phyloP scores from a whole-genome alignment of 2,888 invertebrate genomes.

The Xanthorhoe designata region DNA sequence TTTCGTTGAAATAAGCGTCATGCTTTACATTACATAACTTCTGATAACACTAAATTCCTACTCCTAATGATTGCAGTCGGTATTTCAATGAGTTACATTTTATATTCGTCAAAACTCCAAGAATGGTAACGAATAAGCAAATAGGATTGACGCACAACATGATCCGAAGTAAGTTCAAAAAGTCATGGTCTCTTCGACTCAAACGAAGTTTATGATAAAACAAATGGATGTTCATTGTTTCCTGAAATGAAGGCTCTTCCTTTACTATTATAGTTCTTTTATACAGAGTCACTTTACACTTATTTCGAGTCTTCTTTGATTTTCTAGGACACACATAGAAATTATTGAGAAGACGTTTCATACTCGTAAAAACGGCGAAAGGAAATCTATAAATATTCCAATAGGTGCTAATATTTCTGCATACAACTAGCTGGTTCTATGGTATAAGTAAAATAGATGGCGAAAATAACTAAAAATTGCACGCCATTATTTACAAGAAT shows the following conservation, averaged over 20 bases:
- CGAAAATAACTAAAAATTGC: no score
- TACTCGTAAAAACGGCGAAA: not conserved
- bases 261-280: no score
- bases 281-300: no score
- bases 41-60: not conserved
- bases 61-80: not conserved
- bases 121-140: not conserved
- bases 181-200: not conserved
- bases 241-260: not conserved
- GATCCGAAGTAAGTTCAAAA: not conserved
- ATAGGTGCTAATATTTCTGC: no score
- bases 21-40: not conserved
- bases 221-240: not conserved
- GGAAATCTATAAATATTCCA: not conserved
- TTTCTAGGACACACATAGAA: no score
- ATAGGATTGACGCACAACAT: not conserved
- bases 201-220: not conserved
- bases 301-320: not conserved
- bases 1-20: not conserved
- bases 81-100: not conserved
- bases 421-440: no score
- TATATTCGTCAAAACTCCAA: not conserved
- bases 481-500: no score
- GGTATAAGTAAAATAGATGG: no score
- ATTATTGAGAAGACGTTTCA: not conserved